These are phyloP conservation scores for Mechanitis mazaeus DNA, from an alignment of 2,888 invertebrate species.

Conservation along the genomic window DNA sequence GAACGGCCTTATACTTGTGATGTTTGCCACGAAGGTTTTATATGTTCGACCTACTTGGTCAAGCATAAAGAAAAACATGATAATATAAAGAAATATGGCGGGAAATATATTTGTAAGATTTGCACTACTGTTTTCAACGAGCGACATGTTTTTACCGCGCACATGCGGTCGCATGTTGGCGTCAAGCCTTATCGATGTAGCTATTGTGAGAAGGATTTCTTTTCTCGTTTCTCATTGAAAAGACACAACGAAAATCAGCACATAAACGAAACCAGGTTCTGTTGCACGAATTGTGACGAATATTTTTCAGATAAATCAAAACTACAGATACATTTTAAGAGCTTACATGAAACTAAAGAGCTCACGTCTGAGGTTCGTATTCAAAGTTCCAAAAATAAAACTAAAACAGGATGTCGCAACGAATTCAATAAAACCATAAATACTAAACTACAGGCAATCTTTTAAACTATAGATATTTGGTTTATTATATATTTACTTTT, in stretches of 20 bases:
- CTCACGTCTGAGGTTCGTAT: not conserved
- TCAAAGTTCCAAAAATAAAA: too few species aligned
- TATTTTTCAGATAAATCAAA: slow-evolving; percentile 22
- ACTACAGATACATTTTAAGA: slow-evolving; percentile 20
- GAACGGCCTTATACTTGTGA: slow-evolving; percentile 32
- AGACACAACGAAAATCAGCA: slow-evolving; percentile 30
- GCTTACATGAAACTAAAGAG: slow-evolving; percentile 18
- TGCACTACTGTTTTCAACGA: slow-evolving; percentile 19
- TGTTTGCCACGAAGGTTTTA: slow-evolving; percentile 19
- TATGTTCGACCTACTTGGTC: not conserved
- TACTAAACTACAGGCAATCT: too few species aligned
- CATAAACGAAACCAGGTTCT: slow-evolving; percentile 13
- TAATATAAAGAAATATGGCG: slow-evolving; percentile 6
- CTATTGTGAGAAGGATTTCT: slow-evolving; percentile 29
- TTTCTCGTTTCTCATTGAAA: slow-evolving; percentile 27
- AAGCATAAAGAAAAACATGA: slow-evolving; percentile 13
- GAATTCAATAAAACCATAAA: too few species aligned
- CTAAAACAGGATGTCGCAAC: too few species aligned
- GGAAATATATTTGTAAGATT: slow-evolving; percentile 25
- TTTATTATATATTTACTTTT: too few species aligned
- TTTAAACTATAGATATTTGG: too few species aligned
- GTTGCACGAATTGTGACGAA: slow-evolving; percentile 27
- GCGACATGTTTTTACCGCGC: slow-evolving; percentile 15
- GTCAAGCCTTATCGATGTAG: slow-evolving; percentile 25
- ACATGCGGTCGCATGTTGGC: slow-evolving; percentile 19